Percentiles rank a stretch among this genome's conserved stretches.
phyloP scores from a whole-genome alignment of 2,113 vertebrate species.

The Tachuris rubrigastra region DNA sequence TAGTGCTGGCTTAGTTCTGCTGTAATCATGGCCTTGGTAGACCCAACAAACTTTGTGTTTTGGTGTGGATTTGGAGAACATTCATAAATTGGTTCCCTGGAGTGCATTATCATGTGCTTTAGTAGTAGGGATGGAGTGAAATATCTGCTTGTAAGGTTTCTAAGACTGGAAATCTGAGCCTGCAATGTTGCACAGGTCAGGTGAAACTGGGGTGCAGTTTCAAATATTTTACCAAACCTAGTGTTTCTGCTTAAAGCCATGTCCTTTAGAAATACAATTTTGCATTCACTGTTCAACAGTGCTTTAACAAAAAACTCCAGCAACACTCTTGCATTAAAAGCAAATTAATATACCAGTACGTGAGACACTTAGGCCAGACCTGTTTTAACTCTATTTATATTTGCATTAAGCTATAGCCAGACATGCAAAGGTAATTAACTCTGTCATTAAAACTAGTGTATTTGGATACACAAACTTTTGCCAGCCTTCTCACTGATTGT shows the following conservation, averaged over 20 bases:
- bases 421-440: slow-evolving; percentile 24
- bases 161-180: background rate
- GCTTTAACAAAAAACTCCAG: background rate
- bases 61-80: background rate
- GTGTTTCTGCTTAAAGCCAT: background rate
- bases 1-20: background rate
- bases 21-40: background rate
- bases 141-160: background rate
- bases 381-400: background rate
- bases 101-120: rapidly evolving
- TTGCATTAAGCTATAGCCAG: slow-evolving; percentile 7
- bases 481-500: background rate
- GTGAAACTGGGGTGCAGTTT: background rate
- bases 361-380: background rate
- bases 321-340: background rate
- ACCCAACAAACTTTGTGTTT: background rate
- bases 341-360: background rate
- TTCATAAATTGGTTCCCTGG: background rate
- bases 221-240: background rate
- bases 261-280: background rate
- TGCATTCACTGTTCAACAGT: background rate
- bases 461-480: background rate
- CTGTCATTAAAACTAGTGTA: background rate
- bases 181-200: background rate
- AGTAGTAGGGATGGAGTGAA: background rate